Evolutionary conservation across 2,888 invertebrate species (phyloP).

Genomic region (Dendrolimus pini): DNA sequence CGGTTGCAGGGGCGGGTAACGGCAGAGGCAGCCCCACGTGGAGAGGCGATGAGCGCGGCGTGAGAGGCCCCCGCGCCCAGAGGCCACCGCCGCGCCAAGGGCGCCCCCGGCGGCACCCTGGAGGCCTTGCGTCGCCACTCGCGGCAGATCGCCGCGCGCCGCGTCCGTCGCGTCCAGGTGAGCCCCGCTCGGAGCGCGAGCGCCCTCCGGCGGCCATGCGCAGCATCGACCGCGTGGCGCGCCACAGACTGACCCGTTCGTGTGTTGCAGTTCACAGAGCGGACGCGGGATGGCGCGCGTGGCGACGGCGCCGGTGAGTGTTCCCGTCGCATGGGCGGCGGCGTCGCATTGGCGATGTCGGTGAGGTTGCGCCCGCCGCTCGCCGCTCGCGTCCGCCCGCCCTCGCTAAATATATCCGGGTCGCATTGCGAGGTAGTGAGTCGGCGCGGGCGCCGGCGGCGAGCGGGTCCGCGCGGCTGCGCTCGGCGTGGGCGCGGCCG

Average conservation of each 20-base stretch:
- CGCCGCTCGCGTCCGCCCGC: conserved; percentile 23
- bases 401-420: conserved; percentile 44
- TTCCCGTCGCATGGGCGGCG: conserved; percentile 9
- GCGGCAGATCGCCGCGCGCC: conserved; percentile 89
- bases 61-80: conserved; percentile 7
- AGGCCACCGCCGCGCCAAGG: conserved; percentile 12
- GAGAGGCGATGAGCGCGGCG: conserved; percentile 7
- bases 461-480: conserved; percentile 23
- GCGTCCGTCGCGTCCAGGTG: conserved; percentile 89
- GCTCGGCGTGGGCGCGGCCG: conserved; percentile 29
- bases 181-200: conserved; percentile 33
- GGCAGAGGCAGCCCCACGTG: conserved; percentile 3
- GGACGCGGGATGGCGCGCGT: conserved; percentile 61
- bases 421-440: conserved; percentile 33
- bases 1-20: conserved; percentile 16
- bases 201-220: conserved; percentile 23
- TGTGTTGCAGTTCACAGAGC: conserved; percentile 68
- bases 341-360: conserved; percentile 49
- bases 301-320: conserved; percentile 62
- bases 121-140: conserved; percentile 91
- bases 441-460: conserved; percentile 22
- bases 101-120: conserved; percentile 52
- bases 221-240: conserved; percentile 12
- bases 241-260: conserved; percentile 14
- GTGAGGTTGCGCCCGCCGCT: conserved; percentile 35